These are phyloP conservation scores for Myotis pilosus DNA, from an alignment of 2,797 vertebrate species.

Conservation along the genomic window DNA sequence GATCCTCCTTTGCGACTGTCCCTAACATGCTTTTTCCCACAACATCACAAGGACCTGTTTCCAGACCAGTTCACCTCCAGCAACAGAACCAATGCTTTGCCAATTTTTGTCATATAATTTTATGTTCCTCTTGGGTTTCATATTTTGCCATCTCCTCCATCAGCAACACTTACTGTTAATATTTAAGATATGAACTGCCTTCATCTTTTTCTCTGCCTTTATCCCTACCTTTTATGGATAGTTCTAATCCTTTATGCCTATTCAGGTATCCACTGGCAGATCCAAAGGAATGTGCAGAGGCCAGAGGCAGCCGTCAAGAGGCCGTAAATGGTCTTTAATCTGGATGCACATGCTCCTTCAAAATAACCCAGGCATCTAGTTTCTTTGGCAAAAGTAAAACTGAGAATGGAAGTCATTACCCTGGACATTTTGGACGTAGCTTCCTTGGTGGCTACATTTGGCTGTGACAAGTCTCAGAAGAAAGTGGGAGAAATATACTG, in stretches of 20 bases:
- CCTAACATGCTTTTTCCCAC: no score
- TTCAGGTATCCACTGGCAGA: neutral
- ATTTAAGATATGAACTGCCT: neutral
- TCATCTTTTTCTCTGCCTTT: neutral
- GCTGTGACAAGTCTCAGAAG: neutral
- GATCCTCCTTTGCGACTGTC: neutral
- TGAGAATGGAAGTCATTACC: neutral
- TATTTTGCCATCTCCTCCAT: neutral
- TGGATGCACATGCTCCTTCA: neutral
- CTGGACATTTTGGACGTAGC: neutral
- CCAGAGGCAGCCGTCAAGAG: neutral
- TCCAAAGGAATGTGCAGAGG: neutral
- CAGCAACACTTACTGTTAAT: neutral
- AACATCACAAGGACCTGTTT: neutral
- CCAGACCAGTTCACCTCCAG: neutral
- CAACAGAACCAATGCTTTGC: neutral
- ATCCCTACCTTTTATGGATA: neutral
- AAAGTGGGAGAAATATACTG: neutral
- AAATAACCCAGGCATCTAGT: neutral
- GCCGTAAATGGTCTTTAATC: neutral
- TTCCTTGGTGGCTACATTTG: neutral
- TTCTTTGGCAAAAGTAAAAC: neutral
- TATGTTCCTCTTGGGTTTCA: neutral
- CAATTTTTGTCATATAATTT: neutral
- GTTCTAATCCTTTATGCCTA: neutral